Evolutionary conservation across 2,888 invertebrate species (phyloP).

Genomic region (Actias luna): DNA sequence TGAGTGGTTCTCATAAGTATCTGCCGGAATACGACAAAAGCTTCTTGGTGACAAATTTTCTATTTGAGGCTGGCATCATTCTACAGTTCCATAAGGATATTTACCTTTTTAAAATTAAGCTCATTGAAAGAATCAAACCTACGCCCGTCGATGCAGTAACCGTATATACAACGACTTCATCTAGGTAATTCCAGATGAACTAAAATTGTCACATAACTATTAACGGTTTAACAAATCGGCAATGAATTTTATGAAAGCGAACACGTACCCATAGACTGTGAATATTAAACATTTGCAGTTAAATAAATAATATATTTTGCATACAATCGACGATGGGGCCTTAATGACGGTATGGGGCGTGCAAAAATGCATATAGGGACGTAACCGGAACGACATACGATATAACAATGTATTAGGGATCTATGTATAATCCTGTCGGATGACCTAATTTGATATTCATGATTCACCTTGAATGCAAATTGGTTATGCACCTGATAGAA

Average conservation of each 20-base stretch:
- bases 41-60: too few species aligned
- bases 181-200: too few species aligned
- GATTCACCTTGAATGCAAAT: slow-evolving; percentile 7
- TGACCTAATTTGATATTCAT: slow-evolving; percentile 15
- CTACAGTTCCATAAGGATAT: too few species aligned
- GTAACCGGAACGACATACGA: slow-evolving; percentile 28
- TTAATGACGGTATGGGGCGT: slow-evolving; percentile 49
- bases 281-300: slow-evolving; percentile 43
- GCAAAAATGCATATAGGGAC: slow-evolving; percentile 56
- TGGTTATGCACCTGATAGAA: not conserved
- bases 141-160: too few species aligned
- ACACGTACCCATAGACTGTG: slow-evolving; percentile 23
- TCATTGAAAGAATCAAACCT: too few species aligned
- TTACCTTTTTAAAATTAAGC: too few species aligned
- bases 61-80: too few species aligned
- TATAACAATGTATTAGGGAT: slow-evolving; percentile 29
- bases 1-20: too few species aligned
- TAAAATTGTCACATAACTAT: not conserved
- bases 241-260: slow-evolving; percentile 1
- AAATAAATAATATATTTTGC: slow-evolving; percentile 52
- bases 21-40: too few species aligned
- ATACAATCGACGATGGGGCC: slow-evolving; percentile 57
- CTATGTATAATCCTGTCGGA: slow-evolving; percentile 36
- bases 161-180: too few species aligned
- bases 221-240: not conserved